Evolutionary conservation across 2,888 invertebrate species (phyloP), one percentile per base, ranked within the genome.

Genomic region (Stenotaenia linearis): DNA sequence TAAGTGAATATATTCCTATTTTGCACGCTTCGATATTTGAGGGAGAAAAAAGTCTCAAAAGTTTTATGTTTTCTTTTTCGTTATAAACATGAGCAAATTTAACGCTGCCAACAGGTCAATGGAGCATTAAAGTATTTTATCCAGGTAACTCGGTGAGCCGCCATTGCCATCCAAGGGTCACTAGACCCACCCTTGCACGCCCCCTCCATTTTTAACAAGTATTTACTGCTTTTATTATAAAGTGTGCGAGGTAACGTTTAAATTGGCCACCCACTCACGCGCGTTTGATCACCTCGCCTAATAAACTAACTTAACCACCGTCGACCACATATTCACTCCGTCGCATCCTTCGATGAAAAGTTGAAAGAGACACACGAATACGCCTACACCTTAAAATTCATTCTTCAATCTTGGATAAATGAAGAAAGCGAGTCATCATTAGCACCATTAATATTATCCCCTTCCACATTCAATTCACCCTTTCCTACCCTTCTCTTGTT

Each of bases 1-100:
- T 61, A 61, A 61, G 61, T 61, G 61, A 61, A 61, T 61, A 61
- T 61, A 61, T 61, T 61, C 61, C 25, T 61, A 61, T 61, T 61
- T 61, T 61, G 61, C 25, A 61, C 61, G 61, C 61, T 61, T 61
- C 61, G 61, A 61, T 61, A 61, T 61, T n/a, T 61, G 61, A 23
- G 12, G n/a, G 5, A 32, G 9, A 32, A 32, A 45, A 25, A 61
- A 61, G 25, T 61, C 61, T 23, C 12, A 45, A 61, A n/a, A 25
- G 61, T 61, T 61, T 61, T 61, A 61, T 61, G 61, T 10, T 23
- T 25, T 25, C 25, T 6, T 40, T 61, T 61, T 25, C 61, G 61
- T 61, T 25, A 61, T 61, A 61, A 61, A 61, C 61, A 61, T 10
- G 61, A 61, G 25, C 12, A 61, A 61, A 23, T 61, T 25, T 25